Evolutionary conservation across 1,140 invertebrate genomes (phyloP), one percentile per base, ranked within the genome.

Genomic region (Drosophila ercepeae): DNA sequence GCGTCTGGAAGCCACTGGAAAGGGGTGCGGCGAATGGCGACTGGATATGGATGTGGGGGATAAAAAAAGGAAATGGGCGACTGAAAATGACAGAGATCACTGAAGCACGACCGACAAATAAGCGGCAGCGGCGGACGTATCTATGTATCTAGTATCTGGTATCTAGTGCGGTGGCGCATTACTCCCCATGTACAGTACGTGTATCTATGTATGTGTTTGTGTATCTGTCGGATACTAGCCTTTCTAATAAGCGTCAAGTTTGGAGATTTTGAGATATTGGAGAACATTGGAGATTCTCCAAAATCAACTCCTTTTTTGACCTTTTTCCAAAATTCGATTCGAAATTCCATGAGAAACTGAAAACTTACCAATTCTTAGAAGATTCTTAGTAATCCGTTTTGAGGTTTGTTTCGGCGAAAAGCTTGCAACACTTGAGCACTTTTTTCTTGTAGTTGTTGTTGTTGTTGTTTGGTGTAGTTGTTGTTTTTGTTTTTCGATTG

Each of bases 21-120:
- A 67, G 68, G 81, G 81, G 81, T 79, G 79, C 78, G 75, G 70
- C 70, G n/a, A 46, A 46, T 41, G 34, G 61, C 59, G 44, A 70
- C 39, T 49, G 60, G 29, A 48, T 55, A 34, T 52, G 53, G 50
- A 59, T 25, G 51, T 34, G 76, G 79, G 72, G 82, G 60, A 88
- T 74, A 61, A 36, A 73, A 86, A 88, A 88, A 88, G 82, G 82
- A 88, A 88, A 88, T 88, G 82, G 74, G 83, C 86, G 74, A 89
- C 77, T 73, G 73, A 74, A 89, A 89, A 88, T 89, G 82, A 82
- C 65, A 89, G 77, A 82, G 82, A 89, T 88, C 82, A 89, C 83
- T 88, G 74, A 88, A 88, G 82, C 82, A 88, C 64, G 79, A 82
- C 82, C 74, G 61, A 88, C 64, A 86, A 61, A 59, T 58, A 78